These are phyloP conservation scores for Physeter macrocephalus DNA, from an alignment of 2,113 vertebrate genomes.

Conservation along the genomic window DNA sequence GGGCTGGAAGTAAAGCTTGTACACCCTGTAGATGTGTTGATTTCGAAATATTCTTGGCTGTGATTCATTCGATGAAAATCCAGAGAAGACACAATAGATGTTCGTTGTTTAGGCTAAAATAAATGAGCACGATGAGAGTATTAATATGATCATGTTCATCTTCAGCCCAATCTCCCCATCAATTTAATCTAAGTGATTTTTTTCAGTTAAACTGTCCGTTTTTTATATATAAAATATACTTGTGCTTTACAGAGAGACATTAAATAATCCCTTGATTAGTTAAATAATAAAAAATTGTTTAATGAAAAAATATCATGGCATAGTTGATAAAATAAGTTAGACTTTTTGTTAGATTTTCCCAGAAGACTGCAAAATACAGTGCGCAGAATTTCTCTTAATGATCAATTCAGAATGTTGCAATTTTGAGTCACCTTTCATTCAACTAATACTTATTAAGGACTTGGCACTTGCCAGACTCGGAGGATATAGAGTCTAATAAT, in stretches of 20 bases:
- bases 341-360: neutral
- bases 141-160: slow-evolving; percentile 6
- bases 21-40: slow-evolving; percentile 91
- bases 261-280: neutral
- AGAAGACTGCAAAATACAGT: neutral
- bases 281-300: neutral
- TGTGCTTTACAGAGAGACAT: neutral
- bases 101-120: slow-evolving; percentile 93
- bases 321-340: neutral
- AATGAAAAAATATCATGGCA: slow-evolving; percentile 5
- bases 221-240: slow-evolving; percentile 9
- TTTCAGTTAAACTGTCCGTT: neutral
- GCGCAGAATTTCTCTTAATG: neutral
- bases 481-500: slow-evolving; percentile 32
- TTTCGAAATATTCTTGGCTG: slow-evolving; percentile 93
- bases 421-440: slow-evolving; percentile 50
- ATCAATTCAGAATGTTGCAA: slow-evolving; percentile 12
- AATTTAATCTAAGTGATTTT: neutral
- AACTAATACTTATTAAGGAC: slow-evolving; percentile 52
- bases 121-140: slow-evolving; percentile 40
- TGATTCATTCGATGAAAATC: slow-evolving; percentile 94
- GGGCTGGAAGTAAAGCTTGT: slow-evolving; percentile 90
- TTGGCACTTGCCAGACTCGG: slow-evolving; percentile 30
- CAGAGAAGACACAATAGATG: slow-evolving; percentile 94
- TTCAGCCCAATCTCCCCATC: neutral